Conservation (phyloP, 2,888 invertebrate genomes). For the Muschampia plurimacula region DNA sequence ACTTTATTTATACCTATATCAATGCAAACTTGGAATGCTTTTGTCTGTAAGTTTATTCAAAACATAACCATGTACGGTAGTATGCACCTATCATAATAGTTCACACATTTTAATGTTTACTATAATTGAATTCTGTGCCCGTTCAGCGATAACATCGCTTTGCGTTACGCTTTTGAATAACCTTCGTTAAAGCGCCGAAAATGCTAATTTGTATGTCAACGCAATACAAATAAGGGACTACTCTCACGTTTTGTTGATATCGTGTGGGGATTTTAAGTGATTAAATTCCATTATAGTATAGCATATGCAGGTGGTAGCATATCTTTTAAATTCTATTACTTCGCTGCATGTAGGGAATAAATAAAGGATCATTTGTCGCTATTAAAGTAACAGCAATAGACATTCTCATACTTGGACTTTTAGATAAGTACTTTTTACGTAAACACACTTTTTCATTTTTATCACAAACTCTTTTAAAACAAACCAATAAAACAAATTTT, state of each 20-base stretch:
- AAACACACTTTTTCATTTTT: not conserved
- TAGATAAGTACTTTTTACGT: not conserved
- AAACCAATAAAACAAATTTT: not conserved
- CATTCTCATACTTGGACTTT: not conserved
- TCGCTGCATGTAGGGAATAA: not conserved
- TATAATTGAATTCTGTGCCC: constrained; percentile 29
- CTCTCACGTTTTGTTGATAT: not conserved
- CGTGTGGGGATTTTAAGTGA: not conserved
- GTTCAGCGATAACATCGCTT: constrained; percentile 35
- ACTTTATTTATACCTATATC: too few species aligned
- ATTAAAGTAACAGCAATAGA: too few species aligned
- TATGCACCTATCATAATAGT: not conserved
- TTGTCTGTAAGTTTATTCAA: not conserved
- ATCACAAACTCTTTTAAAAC: too few species aligned
- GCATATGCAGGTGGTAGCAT: not conserved
- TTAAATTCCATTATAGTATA: not conserved
- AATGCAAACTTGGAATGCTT: not conserved
- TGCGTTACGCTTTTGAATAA: constrained; percentile 11
- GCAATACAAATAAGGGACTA: constrained; percentile 35
- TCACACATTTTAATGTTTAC: constrained; percentile 17
- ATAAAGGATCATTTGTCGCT: not conserved
- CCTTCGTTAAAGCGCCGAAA: constrained; percentile 37
- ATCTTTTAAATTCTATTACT: constrained; percentile 3
- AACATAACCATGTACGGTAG: not conserved
- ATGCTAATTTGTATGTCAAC: constrained; percentile 37